These are phyloP conservation scores for Catamblyrhynchus diadema DNA, from an alignment of 2,797 vertebrate genomes.

Conservation along the genomic window DNA sequence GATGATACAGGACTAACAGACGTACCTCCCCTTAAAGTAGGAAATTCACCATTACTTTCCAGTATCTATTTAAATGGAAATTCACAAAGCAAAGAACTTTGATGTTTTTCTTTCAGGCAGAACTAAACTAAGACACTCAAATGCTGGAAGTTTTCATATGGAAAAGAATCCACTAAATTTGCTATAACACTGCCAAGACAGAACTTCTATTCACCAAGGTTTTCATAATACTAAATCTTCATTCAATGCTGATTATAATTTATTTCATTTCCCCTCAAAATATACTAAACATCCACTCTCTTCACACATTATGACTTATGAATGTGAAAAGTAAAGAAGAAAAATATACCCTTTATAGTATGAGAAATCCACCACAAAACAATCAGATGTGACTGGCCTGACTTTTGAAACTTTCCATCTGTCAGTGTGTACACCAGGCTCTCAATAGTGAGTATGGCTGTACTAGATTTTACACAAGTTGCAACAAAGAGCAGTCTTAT, in stretches of 20 bases:
- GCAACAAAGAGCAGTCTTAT: not conserved
- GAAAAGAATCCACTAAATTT: not conserved
- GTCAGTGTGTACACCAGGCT: not conserved
- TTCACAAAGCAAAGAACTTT: not conserved
- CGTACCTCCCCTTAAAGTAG: conserved; percentile 23
- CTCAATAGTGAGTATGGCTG: not conserved
- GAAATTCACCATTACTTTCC: conserved; percentile 32
- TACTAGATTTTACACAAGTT: not conserved
- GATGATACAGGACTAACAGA: conserved; percentile 49
- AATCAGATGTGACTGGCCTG: fast-evolving
- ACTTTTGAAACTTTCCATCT: not conserved
- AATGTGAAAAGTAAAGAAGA: not conserved
- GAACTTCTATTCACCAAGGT: not conserved
- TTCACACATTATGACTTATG: not conserved
- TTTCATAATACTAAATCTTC: not conserved
- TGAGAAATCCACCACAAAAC: not conserved
- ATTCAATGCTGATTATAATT: not conserved
- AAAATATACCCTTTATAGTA: not conserved
- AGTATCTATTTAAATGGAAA: not conserved
- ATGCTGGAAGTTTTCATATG: not conserved
- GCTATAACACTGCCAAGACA: not conserved
- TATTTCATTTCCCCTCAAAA: not conserved
- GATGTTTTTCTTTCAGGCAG: not conserved
- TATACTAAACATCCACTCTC: not conserved
- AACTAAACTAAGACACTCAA: not conserved